Evolutionary conservation across 1,140 invertebrate genomes (phyloP).

Genomic region (Cataglyphis hispanica): DNA sequence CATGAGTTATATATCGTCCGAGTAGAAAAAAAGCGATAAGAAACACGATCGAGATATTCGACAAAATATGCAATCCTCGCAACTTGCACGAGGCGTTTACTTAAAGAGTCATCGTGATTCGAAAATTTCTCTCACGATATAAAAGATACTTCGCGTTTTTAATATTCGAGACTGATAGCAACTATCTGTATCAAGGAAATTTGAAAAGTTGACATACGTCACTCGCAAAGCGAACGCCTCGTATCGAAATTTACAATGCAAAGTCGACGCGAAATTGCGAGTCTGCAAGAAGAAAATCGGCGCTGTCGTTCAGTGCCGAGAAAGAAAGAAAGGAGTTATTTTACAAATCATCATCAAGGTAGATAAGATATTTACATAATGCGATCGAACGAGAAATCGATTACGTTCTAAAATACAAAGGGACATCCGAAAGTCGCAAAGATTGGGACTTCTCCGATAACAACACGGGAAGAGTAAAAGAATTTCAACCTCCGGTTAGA

Average conservation of each 20-base stretch:
- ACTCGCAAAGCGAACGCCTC: constrained; percentile 16
- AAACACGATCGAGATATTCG: constrained; percentile 1
- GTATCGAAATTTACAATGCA: constrained; percentile 14
- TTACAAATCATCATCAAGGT: neutral
- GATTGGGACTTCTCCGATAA: neutral
- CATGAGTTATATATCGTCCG: neutral
- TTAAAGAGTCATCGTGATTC: neutral
- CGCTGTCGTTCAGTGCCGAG: constrained; percentile 3
- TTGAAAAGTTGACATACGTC: neutral
- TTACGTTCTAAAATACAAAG: neutral
- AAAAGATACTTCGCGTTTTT: neutral
- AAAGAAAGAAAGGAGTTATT: constrained; percentile 17
- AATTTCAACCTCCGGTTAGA: constrained; percentile 8
- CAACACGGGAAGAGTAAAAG: neutral
- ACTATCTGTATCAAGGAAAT: neutral
- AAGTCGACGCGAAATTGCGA: neutral
- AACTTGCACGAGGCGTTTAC: neutral
- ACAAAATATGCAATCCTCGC: constrained; percentile 25
- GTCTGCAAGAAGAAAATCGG: constrained; percentile 23
- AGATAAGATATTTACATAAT: constrained; percentile 2
- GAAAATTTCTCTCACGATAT: neutral
- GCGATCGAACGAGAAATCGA: neutral
- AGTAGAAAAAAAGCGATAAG: constrained; percentile 4
- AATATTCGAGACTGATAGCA: neutral
- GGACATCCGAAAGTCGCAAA: neutral